These are phyloP conservation scores for Chionodraco myersi DNA, from an alignment of 2,113 vertebrate genomes.

Conservation along the genomic window DNA sequence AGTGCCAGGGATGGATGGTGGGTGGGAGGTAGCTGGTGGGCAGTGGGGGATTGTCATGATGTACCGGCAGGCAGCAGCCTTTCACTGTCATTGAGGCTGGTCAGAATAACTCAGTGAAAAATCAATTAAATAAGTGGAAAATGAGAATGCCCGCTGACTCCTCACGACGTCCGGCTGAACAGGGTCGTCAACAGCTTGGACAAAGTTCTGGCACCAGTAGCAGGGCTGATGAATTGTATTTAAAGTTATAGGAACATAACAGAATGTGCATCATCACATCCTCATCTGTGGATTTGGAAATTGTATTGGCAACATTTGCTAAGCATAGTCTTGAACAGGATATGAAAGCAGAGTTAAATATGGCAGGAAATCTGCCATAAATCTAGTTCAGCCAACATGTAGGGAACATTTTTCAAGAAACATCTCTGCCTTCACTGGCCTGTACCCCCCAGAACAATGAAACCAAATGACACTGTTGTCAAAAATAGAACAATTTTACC, in stretches of 20 bases:
- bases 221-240: constrained; percentile 4
- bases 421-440: constrained; percentile 19
- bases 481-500: constrained; percentile 54
- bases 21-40: background rate
- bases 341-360: background rate
- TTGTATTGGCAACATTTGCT: background rate
- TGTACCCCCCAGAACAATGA: constrained; percentile 64
- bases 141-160: background rate
- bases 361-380: background rate
- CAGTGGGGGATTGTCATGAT: background rate
- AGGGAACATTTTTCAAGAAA: constrained; percentile 21
- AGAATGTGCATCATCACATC: constrained; percentile 17
- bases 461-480: constrained; percentile 50
- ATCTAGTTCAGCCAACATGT: constrained; percentile 11
- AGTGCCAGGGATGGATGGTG: constrained; percentile 9
- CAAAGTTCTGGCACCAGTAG: background rate
- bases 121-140: constrained; percentile 39
- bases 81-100: constrained; percentile 31
- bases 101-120: constrained; percentile 56
- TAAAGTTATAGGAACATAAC: background rate
- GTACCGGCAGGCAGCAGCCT: constrained; percentile 34
- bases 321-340: constrained; percentile 11
- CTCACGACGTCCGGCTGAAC: background rate
- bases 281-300: constrained; percentile 12
- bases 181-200: constrained; percentile 14